Evolutionary conservation across 2,888 invertebrate genomes (phyloP).

Genomic region (Xanthia togata): DNA sequence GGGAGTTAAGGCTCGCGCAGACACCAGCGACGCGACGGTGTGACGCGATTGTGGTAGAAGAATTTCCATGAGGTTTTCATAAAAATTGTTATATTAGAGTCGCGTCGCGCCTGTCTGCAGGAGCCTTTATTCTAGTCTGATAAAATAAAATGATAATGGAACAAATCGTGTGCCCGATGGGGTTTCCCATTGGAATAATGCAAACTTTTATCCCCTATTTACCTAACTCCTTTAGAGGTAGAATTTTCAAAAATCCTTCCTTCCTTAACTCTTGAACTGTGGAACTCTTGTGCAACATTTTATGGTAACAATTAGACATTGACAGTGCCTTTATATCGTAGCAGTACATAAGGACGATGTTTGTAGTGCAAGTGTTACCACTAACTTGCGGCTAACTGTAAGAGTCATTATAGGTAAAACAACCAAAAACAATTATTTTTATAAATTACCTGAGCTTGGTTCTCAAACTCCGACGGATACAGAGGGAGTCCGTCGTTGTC

Average conservation of each 20-base stretch:
- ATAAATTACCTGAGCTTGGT: conserved; percentile 56
- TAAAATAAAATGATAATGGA: neutral
- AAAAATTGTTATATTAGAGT: too few species aligned
- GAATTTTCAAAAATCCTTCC: neutral
- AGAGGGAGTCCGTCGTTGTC: conserved; percentile 62
- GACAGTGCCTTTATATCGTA: neutral
- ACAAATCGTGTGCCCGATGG: neutral
- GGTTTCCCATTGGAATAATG: neutral
- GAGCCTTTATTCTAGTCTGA: neutral
- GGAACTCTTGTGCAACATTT: too few species aligned
- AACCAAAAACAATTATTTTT: neutral
- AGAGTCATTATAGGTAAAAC: too few species aligned
- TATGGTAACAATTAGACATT: neutral
- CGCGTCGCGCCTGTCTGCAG: too few species aligned
- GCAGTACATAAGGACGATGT: neutral
- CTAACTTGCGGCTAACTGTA: too few species aligned
- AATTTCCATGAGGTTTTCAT: too few species aligned
- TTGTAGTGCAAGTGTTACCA: neutral
- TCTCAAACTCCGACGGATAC: conserved; percentile 53
- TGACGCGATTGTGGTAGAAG: too few species aligned
- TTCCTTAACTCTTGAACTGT: too few species aligned
- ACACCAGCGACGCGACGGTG: too few species aligned
- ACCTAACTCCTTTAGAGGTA: too few species aligned
- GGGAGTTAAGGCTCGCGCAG: too few species aligned
- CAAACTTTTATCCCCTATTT: neutral